Conservation (phyloP, 2,888 invertebrate genomes). For the Azorinus chamasolen region DNA sequence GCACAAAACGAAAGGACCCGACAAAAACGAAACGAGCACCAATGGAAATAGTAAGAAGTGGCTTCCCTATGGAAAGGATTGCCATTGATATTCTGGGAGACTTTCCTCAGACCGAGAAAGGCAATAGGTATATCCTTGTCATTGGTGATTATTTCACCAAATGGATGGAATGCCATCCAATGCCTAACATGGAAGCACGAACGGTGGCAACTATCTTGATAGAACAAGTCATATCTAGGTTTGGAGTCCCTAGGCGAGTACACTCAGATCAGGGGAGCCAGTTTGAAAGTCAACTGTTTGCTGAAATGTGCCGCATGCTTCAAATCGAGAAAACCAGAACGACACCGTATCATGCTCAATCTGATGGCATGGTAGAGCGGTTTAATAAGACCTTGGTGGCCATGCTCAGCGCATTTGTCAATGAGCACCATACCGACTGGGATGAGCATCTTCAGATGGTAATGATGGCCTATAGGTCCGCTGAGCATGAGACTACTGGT, state of each 20-base stretch:
- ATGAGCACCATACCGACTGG: constrained; percentile 47
- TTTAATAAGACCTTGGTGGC: constrained; percentile 1
- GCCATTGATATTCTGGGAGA: too few relatives aligned
- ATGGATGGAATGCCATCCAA: constrained; percentile 6
- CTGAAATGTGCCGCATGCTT: constrained; percentile 1
- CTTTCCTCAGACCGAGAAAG: background rate
- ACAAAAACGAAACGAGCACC: constrained; percentile 1
- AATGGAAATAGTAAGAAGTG: constrained; percentile 1
- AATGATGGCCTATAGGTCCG: constrained; percentile 38
- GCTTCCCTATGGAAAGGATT: too few relatives aligned
- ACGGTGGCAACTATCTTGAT: background rate
- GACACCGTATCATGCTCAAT: constrained; percentile 9
- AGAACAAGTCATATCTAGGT: background rate
- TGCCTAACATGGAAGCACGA: constrained; percentile 9
- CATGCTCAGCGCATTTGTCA: constrained; percentile 43
- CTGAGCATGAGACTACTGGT: constrained; percentile 45
- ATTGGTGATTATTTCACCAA: background rate
- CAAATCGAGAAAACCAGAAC: constrained; percentile 1
- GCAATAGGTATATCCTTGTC: constrained; percentile 1
- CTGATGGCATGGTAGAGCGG: constrained; percentile 47
- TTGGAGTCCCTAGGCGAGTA: background rate
- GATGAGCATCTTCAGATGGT: constrained; percentile 37
- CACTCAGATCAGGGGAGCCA: constrained; percentile 11
- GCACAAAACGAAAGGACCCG: constrained; percentile 11
- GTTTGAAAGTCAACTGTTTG: constrained; percentile 6